Evolutionary conservation across 2,888 invertebrate species (phyloP).

Genomic region (Morpho deidamia): DNA sequence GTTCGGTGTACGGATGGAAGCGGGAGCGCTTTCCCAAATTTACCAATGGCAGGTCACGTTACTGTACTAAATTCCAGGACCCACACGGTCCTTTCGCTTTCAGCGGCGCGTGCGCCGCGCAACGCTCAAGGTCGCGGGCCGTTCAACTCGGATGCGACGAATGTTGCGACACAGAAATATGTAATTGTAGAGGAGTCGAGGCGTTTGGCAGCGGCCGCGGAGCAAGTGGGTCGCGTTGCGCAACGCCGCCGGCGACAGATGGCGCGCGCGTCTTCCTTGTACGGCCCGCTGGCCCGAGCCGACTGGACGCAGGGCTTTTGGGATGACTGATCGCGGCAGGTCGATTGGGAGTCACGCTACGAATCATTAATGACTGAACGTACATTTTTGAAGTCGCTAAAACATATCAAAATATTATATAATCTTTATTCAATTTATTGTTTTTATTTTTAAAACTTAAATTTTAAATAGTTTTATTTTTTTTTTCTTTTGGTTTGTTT

Average conservation of each 20-base stretch:
- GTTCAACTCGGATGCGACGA: conserved; percentile 78
- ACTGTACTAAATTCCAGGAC: conserved; percentile 49
- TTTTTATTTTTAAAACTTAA: too few species aligned
- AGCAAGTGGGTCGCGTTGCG: conserved; percentile 73
- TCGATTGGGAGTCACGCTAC: conserved; percentile 7
- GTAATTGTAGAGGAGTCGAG: conserved; percentile 74
- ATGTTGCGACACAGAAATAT: conserved; percentile 75
- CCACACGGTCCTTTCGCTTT: conserved; percentile 67
- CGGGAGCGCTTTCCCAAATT: conserved; percentile 9
- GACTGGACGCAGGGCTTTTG: not conserved
- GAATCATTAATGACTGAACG: not conserved
- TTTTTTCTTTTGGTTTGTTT: too few species aligned
- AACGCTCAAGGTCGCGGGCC: conserved; percentile 75
- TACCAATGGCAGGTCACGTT: conserved; percentile 13
- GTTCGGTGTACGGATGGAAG: too few species aligned
- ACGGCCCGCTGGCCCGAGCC: conserved; percentile 35
- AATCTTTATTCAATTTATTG: too few species aligned
- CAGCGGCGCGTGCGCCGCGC: conserved; percentile 67
- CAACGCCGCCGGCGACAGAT: conserved; percentile 66
- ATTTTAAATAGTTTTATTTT: too few species aligned
- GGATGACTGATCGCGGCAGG: too few species aligned
- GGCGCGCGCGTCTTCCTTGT: conserved; percentile 70
- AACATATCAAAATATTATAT: too few species aligned
- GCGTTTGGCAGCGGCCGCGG: conserved; percentile 72
- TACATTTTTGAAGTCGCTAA: too few species aligned